phyloP scores from a whole-genome alignment of 2,113 vertebrate genomes.

The Antechinus stuartii region DNA sequence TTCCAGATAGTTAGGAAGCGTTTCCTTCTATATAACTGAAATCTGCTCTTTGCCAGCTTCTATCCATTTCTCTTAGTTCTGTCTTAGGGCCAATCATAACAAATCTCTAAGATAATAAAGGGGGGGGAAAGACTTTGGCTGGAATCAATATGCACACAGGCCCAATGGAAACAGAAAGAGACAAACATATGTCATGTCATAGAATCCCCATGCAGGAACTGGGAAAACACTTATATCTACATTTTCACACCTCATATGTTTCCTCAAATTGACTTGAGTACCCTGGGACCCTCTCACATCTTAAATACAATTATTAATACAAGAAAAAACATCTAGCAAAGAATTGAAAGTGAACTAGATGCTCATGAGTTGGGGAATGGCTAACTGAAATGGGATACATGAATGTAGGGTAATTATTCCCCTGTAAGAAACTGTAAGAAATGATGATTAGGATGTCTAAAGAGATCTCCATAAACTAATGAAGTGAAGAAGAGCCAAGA shows the following conservation, averaged over 20 bases:
- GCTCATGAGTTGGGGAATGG: not conserved
- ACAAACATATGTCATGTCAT: not conserved
- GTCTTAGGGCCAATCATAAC: not conserved
- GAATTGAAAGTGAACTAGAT: not conserved
- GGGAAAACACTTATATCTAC: not conserved
- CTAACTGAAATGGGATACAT: not conserved
- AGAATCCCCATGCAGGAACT: not conserved
- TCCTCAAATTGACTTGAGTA: not conserved
- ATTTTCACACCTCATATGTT: not conserved
- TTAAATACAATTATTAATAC: not conserved
- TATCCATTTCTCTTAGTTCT: not conserved
- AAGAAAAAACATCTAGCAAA: not conserved
- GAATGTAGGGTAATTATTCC: not conserved
- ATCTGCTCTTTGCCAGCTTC: not conserved
- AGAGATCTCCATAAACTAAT: too few species aligned
- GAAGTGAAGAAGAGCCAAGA: too few species aligned
- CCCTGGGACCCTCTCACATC: not conserved
- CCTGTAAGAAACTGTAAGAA: not conserved
- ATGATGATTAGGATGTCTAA: not conserved
- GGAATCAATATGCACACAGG: not conserved
- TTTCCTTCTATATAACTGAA: not conserved
- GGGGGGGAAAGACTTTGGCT: not conserved
- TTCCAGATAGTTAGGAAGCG: not conserved
- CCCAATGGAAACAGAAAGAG: not conserved
- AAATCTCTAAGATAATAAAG: not conserved